These are phyloP conservation scores for Saccostrea cuccullata DNA, from an alignment of 1,140 invertebrate species.

Conservation along the genomic window DNA sequence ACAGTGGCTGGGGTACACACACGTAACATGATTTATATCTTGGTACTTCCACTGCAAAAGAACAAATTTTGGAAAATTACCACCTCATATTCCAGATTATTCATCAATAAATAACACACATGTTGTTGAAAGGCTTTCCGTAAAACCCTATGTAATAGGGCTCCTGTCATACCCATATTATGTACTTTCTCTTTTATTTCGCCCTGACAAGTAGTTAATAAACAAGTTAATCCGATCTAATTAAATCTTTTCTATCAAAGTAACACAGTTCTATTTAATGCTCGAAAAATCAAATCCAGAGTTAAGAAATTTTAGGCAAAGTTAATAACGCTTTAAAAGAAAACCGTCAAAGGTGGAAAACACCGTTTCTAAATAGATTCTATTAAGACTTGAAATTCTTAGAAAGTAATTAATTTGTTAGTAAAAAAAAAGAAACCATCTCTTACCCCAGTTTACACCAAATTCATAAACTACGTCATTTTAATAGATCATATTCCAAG, in stretches of 20 bases:
- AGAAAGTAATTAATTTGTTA: neutral
- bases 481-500: neutral
- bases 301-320: neutral
- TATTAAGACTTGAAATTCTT: neutral
- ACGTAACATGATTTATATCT: slow-evolving; percentile 39
- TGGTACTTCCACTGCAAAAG: slow-evolving; percentile 22
- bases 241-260: slow-evolving; percentile 17
- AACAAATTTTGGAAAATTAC: neutral
- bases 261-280: neutral
- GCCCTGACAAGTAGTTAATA: slow-evolving; percentile 16
- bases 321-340: neutral
- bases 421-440: neutral
- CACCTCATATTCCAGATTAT: neutral
- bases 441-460: neutral
- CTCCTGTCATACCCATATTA: neutral
- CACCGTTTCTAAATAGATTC: neutral
- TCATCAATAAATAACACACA: neutral
- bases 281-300: slow-evolving; percentile 2
- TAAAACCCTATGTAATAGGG: neutral
- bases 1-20: slow-evolving; percentile 44
- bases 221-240: slow-evolving; percentile 31
- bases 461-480: neutral
- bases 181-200: slow-evolving; percentile 15
- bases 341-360: neutral
- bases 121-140: neutral